Base-by-base conservation (phyloP, 2,797 vertebrate genomes). In the Eremophila alpestris region DNA sequence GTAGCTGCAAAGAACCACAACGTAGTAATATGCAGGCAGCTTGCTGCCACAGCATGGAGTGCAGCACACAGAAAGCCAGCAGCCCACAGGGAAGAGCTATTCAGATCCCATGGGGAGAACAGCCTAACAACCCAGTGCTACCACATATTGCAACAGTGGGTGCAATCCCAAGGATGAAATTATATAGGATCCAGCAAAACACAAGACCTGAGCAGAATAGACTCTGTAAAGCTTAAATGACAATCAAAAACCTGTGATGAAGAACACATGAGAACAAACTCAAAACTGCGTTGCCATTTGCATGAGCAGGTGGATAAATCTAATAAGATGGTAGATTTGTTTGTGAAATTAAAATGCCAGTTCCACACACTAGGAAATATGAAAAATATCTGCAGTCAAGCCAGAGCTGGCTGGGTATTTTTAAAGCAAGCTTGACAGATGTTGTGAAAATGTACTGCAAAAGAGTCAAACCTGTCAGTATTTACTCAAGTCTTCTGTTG, bases 11-110 rank as follows among this genome's bases (percentile, higher is more conserved):
- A 91, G 77, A 87, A 76, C 11, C 38, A 69, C 73, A 76, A 17
- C 21, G 36, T 1, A 48, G 29, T 49, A 82, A 82, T 52, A 92
- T 3, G 10, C 69, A 91, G 73, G 89, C 92, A 91, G 87, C 89
- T 69, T 87, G 92, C 79, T 93, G 79, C 84, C 85, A 59, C 87
- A 93, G 85, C 94, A 68, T 40, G 77, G 49, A 87, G 63, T 74
- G 38, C 68, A 91, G 48, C 62, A 63, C 7, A 9, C 55, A 88
- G 51, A 75, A 68, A 92, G 52, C 69, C 71, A 36, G 32, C 1
- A 91, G 71, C 83, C 59, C 54, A 46, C 63, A 67, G 55, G 26
- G 34, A 81, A 86, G 82, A 90, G 45, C 73, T 32, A 91, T 92
- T 93, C 70, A 54, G 69, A 79, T 64, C 70, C 77, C 74, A 62